Evolutionary conservation across 1,140 invertebrate species (phyloP).

Genomic region (Pteromalus puparum): DNA sequence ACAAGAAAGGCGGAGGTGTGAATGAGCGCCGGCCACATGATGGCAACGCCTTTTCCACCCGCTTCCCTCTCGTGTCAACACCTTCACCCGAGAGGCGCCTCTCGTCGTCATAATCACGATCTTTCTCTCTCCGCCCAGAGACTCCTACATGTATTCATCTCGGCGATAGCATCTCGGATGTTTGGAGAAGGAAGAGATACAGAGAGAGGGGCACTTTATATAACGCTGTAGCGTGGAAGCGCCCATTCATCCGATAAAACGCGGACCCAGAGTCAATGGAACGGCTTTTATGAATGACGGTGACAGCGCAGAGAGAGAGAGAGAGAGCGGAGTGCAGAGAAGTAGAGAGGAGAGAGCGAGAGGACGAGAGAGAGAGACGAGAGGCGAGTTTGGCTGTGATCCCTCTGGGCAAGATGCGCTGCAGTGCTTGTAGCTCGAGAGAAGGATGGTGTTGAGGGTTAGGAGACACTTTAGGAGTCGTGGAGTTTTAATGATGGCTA

Average conservation of each 20-base stretch:
- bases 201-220: constrained; percentile 57
- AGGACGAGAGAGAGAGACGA: too few species aligned
- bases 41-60: constrained; percentile 62
- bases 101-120: constrained; percentile 52
- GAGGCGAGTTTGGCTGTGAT: neutral
- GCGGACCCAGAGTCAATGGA: constrained; percentile 54
- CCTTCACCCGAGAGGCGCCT: constrained; percentile 52
- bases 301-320: neutral
- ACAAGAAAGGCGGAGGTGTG: constrained; percentile 65
- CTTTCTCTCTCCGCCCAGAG: constrained; percentile 35
- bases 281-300: constrained; percentile 56
- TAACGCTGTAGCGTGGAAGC: constrained; percentile 51
- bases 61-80: constrained; percentile 63
- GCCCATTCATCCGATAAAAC: constrained; percentile 58
- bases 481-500: neutral
- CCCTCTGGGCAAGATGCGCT: neutral
- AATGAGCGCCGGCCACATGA: constrained; percentile 61
- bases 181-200: constrained; percentile 50
- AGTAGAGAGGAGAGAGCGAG: too few species aligned
- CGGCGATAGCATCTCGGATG: constrained; percentile 66
- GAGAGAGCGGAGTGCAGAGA: too few species aligned
- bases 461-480: neutral
- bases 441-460: too few species aligned
- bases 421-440: neutral
- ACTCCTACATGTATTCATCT: constrained; percentile 62